Evolutionary conservation across 2,888 invertebrate species (phyloP).

Genomic region (Microdon myrmicae): DNA sequence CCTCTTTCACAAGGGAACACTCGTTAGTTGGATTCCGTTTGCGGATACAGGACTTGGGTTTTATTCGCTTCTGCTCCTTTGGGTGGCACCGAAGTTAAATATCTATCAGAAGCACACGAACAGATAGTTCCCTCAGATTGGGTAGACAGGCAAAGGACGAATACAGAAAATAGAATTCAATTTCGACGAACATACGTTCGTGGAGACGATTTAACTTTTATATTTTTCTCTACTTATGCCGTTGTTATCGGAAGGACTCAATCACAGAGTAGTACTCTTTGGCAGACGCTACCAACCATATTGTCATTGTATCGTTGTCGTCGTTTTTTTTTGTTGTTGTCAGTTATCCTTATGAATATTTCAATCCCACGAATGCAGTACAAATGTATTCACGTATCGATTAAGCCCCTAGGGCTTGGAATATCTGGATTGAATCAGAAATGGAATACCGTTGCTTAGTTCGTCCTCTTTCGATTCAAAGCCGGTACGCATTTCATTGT

Average conservation of each 20-base stretch:
- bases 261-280: slow-evolving; percentile 19
- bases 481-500: slow-evolving; percentile 6
- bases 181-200: slow-evolving; percentile 49
- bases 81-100: slow-evolving; percentile 28
- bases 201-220: slow-evolving; percentile 39
- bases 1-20: slow-evolving; percentile 18
- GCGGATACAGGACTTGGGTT: slow-evolving; percentile 22
- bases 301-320: background rate
- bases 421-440: too few species aligned
- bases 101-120: slow-evolving; percentile 32
- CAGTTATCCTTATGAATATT: slow-evolving; percentile 35
- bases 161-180: slow-evolving; percentile 45
- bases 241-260: slow-evolving; percentile 51
- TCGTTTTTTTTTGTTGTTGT: background rate
- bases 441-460: slow-evolving; percentile 10
- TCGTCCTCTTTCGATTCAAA: slow-evolving; percentile 8
- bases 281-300: too few species aligned
- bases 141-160: background rate
- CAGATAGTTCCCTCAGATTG: background rate
- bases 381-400: slow-evolving; percentile 43
- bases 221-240: slow-evolving; percentile 42
- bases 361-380: slow-evolving; percentile 21
- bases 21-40: slow-evolving; percentile 6
- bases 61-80: slow-evolving; percentile 30
- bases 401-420: slow-evolving; percentile 36